Percentiles rank a stretch among this genome's conserved stretches.
Evolutionary conservation across 2,888 invertebrate genomes (phyloP).

Genomic region (Atrina japonica): DNA sequence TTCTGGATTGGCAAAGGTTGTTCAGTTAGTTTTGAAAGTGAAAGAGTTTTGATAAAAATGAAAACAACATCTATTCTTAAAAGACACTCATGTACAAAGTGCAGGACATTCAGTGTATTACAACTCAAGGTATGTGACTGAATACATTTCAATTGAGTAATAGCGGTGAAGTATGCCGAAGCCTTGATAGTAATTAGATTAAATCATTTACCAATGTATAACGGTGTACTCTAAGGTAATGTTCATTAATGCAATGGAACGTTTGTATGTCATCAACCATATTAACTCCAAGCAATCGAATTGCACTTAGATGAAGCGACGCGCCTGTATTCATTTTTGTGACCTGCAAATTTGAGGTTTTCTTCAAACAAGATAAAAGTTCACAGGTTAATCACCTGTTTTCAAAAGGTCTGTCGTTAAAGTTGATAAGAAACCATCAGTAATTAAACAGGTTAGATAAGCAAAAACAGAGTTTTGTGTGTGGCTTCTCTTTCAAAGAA

Average conservation of each 20-base stretch:
- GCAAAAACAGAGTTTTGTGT: background rate
- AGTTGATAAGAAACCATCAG: background rate
- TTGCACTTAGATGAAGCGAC: no score
- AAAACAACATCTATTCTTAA: no score
- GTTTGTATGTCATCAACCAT: background rate
- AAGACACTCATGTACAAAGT: no score
- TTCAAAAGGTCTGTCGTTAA: slow-evolving; percentile 4
- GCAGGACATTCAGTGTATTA: no score
- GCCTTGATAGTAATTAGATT: background rate
- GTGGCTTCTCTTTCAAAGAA: background rate
- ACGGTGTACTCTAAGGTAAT: no score
- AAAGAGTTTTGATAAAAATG: no score
- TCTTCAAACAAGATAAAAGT: background rate
- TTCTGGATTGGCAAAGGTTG: no score
- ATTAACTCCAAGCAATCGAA: no score
- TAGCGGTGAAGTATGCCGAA: background rate
- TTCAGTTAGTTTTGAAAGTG: no score
- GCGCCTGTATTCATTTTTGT: no score
- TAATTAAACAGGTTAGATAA: slow-evolving; percentile 11
- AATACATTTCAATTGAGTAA: background rate
- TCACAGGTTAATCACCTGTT: slow-evolving; percentile 7
- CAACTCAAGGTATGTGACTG: no score
- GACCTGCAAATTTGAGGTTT: background rate
- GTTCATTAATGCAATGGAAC: background rate
- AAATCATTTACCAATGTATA: no score